Evolutionary conservation across 2,888 invertebrate species (phyloP), one percentile per base, ranked within the genome.

Genomic region (Dioctria rufipes): DNA sequence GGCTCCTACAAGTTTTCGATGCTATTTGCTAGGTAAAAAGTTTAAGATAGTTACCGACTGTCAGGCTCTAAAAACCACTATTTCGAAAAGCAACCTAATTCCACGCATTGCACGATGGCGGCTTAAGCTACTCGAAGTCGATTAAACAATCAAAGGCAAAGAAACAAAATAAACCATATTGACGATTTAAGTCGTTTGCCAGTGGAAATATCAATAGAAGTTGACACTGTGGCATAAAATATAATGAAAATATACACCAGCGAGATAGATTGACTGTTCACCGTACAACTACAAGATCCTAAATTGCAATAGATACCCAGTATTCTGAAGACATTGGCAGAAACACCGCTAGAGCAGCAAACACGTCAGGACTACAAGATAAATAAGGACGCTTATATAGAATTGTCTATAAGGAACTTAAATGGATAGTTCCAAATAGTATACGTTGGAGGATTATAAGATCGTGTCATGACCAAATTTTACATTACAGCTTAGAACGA

Each of bases 1-100:
- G 51, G 83, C 86, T 0, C 78, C 88, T 37, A 80, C 84, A 40
- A 83, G 86, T 73, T 88, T 89, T 82, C 80, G 88, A 51, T 83
- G 85, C 0, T 89, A 88, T 66, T 58, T 89, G 1, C 0, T 82
- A 86, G 4, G 87, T 87, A 3, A 1, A n/a, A 1, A 0, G 11
- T 54, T 54, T 54, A 54, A 54, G 2, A 2, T 54, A 1, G 2
- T 54, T 1, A 54, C 54, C 11, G 54, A 54, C 2, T 54, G 2
- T n/a, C 1, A 11, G 0, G 8, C 11, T 1, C 11, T 54, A 1
- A 83, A 79, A n/a, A 85, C 84, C 5, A 86, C 85, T 8, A 84
- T 84, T 4, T 82, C 80, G 42, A 86, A 85, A 71, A 84, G 84
- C 81, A 83, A 86, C 0, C 63, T 87, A 63, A 78, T 83, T 51